Conservation (phyloP, 2,797 vertebrate species). For the Remorina albescens region DNA sequence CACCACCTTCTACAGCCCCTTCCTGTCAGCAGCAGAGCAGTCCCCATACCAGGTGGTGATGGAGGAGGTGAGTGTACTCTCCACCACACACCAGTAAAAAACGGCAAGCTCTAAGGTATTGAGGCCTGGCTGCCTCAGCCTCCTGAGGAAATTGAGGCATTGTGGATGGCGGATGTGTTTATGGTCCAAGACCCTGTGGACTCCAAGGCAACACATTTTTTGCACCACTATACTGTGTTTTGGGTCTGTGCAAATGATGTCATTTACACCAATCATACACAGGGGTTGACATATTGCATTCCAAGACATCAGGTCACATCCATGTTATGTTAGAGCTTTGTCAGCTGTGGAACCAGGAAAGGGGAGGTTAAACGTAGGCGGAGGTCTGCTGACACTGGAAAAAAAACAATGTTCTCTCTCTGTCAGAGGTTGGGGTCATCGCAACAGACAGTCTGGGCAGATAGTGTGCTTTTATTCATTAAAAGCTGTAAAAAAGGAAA, state of each 20-base stretch:
- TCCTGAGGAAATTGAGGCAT: no score
- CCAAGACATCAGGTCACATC: conserved; percentile 51
- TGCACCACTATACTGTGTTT: no score
- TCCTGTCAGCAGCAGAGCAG: no score
- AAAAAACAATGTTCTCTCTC: conserved; percentile 35
- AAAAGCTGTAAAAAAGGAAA: conserved; percentile 26
- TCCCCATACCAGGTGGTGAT: no score
- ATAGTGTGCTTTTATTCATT: conserved; percentile 30
- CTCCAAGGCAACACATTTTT: no score
- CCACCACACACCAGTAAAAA: no score
- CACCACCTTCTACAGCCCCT: no score
- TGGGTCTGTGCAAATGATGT: conserved; percentile 34
- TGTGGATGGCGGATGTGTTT: no score
- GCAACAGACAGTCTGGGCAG: conserved; percentile 13
- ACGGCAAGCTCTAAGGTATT: no score
- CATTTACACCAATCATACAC: conserved; percentile 18
- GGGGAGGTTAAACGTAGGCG: conserved; percentile 46
- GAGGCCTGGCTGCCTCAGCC: no score
- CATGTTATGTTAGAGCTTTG: conserved; percentile 53
- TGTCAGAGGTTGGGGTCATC: conserved; percentile 30
- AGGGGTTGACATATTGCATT: conserved; percentile 27
- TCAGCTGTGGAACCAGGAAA: conserved; percentile 71
- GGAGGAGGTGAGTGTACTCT: no score
- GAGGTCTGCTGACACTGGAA: conserved; percentile 54
- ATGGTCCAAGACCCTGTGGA: no score